These are phyloP conservation scores for Strix occidentalis DNA, from an alignment of 2,797 vertebrate species.

Conservation along the genomic window DNA sequence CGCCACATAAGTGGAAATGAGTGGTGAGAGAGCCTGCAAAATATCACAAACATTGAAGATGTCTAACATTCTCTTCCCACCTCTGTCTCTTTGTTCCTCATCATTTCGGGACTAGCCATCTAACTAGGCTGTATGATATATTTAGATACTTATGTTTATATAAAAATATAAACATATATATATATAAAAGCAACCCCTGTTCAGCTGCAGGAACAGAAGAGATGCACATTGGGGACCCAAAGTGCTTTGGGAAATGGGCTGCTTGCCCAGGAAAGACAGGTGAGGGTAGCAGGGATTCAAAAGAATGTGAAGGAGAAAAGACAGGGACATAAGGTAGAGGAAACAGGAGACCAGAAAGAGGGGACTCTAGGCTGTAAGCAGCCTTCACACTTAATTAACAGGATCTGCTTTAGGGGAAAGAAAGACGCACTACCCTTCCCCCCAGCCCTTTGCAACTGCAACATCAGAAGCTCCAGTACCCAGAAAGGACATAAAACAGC, in stretches of 20 bases:
- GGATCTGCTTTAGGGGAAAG: background rate
- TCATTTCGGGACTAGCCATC: background rate
- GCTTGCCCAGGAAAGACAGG: background rate
- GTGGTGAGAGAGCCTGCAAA: background rate
- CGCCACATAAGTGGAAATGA: background rate
- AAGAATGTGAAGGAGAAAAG: background rate
- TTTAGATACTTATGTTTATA: background rate
- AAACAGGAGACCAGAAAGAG: conserved; percentile 37
- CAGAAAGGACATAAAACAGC: background rate
- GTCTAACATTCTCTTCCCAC: background rate
- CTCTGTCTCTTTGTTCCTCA: background rate
- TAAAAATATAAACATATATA: background rate
- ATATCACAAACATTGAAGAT: background rate
- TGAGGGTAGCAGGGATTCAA: background rate
- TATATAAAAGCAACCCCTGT: fast-evolving
- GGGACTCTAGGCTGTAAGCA: background rate
- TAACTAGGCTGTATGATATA: background rate
- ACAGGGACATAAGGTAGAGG: background rate
- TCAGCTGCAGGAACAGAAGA: background rate
- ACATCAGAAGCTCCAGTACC: background rate
- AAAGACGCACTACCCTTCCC: fast-evolving
- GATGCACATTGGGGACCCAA: background rate
- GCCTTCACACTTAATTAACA: conserved; percentile 47
- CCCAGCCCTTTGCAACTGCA: background rate
- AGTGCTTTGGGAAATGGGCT: background rate